Percentiles rank a stretch among this genome's conserved stretches.
Conservation (phyloP, 1,140 invertebrate species). For the Diabrotica undecimpunctata region DNA sequence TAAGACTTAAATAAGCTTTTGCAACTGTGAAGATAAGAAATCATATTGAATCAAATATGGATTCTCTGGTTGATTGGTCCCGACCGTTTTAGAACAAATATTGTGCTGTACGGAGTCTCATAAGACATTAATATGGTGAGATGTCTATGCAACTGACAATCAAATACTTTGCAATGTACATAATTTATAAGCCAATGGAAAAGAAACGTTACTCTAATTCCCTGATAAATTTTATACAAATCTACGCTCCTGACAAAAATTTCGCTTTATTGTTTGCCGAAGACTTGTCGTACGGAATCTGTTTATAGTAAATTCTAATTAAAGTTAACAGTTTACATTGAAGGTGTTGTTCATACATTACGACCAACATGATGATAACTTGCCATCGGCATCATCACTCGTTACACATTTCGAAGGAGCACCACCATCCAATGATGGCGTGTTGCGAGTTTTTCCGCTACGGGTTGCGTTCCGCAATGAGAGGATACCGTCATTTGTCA, state of each 20-base stretch:
- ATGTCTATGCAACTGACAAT: too few relatives aligned
- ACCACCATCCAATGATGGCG: slow-evolving; percentile 13
- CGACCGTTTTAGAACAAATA: too few relatives aligned
- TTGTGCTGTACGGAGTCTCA: too few relatives aligned
- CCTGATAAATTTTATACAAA: background rate
- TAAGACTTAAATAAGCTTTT: too few relatives aligned
- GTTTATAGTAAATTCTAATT: slow-evolving; percentile 47
- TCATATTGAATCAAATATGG: too few relatives aligned
- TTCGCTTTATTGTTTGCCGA: slow-evolving; percentile 28
- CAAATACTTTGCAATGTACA: too few relatives aligned
- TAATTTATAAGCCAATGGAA: background rate
- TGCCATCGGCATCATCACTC: slow-evolving; percentile 28
- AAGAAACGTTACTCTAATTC: background rate
- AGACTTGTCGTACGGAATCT: slow-evolving; percentile 37
- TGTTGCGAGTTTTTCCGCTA: slow-evolving; percentile 8
- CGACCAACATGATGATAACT: slow-evolving; percentile 33
- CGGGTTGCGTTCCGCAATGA: background rate
- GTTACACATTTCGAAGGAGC: slow-evolving; percentile 22
- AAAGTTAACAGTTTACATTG: slow-evolving; percentile 41
- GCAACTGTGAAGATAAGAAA: too few relatives aligned
- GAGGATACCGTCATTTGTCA: slow-evolving; percentile 13
- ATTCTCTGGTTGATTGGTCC: too few relatives aligned
- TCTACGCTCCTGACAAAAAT: slow-evolving; percentile 9
- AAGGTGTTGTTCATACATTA: slow-evolving; percentile 45
- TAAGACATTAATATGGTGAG: too few relatives aligned